Conservation (phyloP, 2,888 invertebrate species). For the Phyto melanocephala region DNA sequence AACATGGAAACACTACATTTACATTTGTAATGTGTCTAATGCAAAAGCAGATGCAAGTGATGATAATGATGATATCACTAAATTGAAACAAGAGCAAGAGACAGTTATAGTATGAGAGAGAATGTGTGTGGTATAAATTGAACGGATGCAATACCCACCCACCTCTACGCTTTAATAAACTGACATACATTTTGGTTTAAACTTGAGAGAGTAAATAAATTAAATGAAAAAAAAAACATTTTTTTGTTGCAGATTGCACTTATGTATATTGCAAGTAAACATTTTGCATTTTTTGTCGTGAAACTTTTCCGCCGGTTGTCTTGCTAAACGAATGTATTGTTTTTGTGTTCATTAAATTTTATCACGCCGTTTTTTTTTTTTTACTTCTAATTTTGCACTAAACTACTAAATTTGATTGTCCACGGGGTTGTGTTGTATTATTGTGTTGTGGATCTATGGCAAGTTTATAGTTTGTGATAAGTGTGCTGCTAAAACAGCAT, state of each 20-base stretch:
- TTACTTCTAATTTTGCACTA: conserved; percentile 10
- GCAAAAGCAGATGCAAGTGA: conserved; percentile 1
- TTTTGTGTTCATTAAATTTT: conserved; percentile 27
- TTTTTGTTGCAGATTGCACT: conserved; percentile 1
- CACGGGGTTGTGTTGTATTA: conserved; percentile 3
- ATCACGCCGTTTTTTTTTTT: conserved; percentile 38
- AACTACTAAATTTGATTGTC: conserved; percentile 50
- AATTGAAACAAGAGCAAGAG: background rate
- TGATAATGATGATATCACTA: conserved; percentile 58
- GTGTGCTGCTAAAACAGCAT: conserved; percentile 52
- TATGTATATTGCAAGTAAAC: background rate
- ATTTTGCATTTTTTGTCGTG: background rate
- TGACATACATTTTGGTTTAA: conserved; percentile 61
- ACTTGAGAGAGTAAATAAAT: conserved; percentile 55
- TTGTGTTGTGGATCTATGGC: background rate
- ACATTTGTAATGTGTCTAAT: background rate
- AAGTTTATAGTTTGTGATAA: conserved; percentile 38
- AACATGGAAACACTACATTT: conserved; percentile 37
- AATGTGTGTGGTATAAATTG: conserved; percentile 38
- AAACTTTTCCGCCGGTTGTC: conserved; percentile 52
- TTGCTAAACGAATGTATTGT: background rate
- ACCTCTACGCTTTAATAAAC: conserved; percentile 51
- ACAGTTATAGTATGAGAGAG: background rate
- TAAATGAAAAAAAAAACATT: conserved; percentile 48
- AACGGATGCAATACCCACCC: conserved; percentile 64